Evolutionary conservation across 2,113 vertebrate species (phyloP), one percentile per base, ranked within the genome.

Genomic region (Oryzias melastigma): DNA sequence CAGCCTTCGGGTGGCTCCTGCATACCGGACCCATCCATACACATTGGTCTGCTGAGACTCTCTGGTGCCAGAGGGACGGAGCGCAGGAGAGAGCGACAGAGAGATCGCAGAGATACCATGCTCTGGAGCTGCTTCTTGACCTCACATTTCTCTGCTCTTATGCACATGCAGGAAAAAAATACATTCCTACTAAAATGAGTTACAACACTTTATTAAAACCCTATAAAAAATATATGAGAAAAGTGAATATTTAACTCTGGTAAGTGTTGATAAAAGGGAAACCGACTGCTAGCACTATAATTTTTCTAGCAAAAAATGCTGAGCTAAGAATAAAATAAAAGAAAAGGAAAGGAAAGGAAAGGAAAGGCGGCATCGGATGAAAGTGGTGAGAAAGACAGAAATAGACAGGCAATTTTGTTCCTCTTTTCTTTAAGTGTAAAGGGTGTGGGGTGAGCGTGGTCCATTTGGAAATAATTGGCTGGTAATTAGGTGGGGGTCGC

Each of bases 401-500:
- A 72, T 60, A 71, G 62, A 46, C 43, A 85, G 70, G 78, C 85
- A 85, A 88, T 92, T 90, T 88, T 63, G 70, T 80, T 67, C 75
- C 78, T 85, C 81, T 77, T 58, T 69, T 78, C 82, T 85, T 67
- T 82, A 85, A 89, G 83, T 84, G 81, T 42, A 72, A 71, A 66
- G 75, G 60, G 73, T 76, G 69, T 75, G 70, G 78, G 77, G 88
- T 80, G 88, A 91, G 86, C 75, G 82, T 19, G 48, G 84, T 82
- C 78, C 87, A 90, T 91, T 92, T 91, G 84, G 73, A 92, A 91
- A 88, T 93, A 95, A 95, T 95, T 94, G 94, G 91, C 87, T 91
- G 81, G 92, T 93, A 92, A 94, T 95, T 95, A 94, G 91, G 81
- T 44, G 75, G 86, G 92, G 94, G 94, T 94, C 93, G 91, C 58